A percentile compares a stretch with the other conserved stretches of the same genome.
Conservation (phyloP, 2,888 invertebrate species). For the Nemotelus pantherinus region DNA sequence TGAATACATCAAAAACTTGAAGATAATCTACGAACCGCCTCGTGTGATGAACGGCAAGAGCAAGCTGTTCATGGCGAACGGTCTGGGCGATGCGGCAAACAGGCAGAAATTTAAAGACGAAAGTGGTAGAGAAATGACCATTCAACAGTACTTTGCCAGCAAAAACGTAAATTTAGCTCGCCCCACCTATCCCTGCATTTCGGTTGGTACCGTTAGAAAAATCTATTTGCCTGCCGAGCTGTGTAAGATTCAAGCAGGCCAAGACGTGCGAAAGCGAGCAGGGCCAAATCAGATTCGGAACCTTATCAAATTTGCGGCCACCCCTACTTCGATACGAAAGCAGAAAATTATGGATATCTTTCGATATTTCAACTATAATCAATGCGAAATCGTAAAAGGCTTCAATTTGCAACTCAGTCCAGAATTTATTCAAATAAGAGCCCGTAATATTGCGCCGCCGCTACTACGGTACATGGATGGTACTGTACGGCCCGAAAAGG, state of each 20-base stretch:
- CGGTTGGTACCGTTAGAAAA: slow-evolving; percentile 78
- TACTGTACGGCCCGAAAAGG: slow-evolving; percentile 58
- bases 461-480: slow-evolving; percentile 69
- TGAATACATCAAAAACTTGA: slow-evolving; percentile 56
- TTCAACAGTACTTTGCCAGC: slow-evolving; percentile 60
- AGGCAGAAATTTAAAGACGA: slow-evolving; percentile 61
- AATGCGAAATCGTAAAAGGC: slow-evolving; percentile 71
- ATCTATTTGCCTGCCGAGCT: slow-evolving; percentile 87
- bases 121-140: slow-evolving; percentile 59
- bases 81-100: slow-evolving; percentile 57
- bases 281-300: slow-evolving; percentile 82
- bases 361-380: slow-evolving; percentile 56
- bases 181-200: slow-evolving; percentile 83
- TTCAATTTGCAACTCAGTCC: slow-evolving; percentile 84
- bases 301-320: slow-evolving; percentile 90
- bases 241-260: slow-evolving; percentile 80
- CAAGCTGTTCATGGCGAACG: slow-evolving; percentile 57
- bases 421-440: slow-evolving; percentile 79
- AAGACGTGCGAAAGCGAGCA: slow-evolving; percentile 78
- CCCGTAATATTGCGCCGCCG: slow-evolving; percentile 83
- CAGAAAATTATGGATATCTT: slow-evolving; percentile 76
- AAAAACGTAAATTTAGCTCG: slow-evolving; percentile 64
- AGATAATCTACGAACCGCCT: slow-evolving; percentile 59
- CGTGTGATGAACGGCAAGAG: slow-evolving; percentile 53
- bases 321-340: slow-evolving; percentile 79